Conservation (phyloP, 1,140 invertebrate genomes). For the Aphis craccivora region DNA sequence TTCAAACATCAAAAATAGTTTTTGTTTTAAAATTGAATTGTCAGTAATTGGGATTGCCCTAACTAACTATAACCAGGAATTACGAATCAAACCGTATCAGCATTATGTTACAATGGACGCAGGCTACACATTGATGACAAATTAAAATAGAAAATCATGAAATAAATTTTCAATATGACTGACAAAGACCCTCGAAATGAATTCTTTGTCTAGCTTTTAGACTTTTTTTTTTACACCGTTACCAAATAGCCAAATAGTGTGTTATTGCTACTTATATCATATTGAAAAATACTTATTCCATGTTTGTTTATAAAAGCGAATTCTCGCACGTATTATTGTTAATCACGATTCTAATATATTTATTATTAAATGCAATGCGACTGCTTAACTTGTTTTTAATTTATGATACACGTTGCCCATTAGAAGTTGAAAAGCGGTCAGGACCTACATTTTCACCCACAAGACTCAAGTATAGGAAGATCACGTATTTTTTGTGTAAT, state of each 20-base stretch:
- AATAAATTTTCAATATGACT: background rate
- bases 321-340: slow-evolving; percentile 38
- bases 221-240: slow-evolving; percentile 9
- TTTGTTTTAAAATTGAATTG: slow-evolving; percentile 44
- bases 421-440: slow-evolving; percentile 9
- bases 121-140: background rate
- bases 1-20: slow-evolving; percentile 2
- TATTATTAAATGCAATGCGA: slow-evolving; percentile 28
- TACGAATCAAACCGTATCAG: slow-evolving; percentile 51
- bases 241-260: background rate
- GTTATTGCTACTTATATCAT: background rate
- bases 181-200: background rate
- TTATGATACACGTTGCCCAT: background rate
- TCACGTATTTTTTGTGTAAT: slow-evolving; percentile 53
- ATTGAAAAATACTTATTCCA: slow-evolving; percentile 5
- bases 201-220: background rate
- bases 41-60: background rate
- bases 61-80: slow-evolving; percentile 32
- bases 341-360: background rate
- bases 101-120: background rate
- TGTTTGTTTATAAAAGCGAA: slow-evolving; percentile 15
- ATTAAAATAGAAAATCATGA: background rate
- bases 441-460: slow-evolving; percentile 45
- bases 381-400: slow-evolving; percentile 45
- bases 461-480: slow-evolving; percentile 5